Evolutionary conservation across 2,888 invertebrate genomes (phyloP).

Genomic region (Zhengitettix transpicula): DNA sequence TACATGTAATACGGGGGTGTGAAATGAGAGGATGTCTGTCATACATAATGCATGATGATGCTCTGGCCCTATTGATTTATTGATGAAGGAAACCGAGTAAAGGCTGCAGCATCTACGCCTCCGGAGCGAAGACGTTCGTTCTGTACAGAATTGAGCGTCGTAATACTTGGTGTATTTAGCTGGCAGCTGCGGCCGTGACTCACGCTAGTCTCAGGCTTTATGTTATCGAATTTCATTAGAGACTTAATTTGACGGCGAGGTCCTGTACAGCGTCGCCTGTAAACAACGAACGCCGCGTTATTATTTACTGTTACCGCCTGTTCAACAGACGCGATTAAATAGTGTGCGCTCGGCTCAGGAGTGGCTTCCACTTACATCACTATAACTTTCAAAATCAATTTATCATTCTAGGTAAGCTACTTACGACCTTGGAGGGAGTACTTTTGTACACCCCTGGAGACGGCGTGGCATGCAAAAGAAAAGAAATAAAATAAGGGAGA

Average conservation of each 20-base stretch:
- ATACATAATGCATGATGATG: slow-evolving; percentile 18
- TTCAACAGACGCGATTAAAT: too few species aligned
- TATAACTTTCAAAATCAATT: too few species aligned
- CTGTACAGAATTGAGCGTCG: neutral
- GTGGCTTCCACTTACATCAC: too few species aligned
- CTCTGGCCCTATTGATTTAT: slow-evolving; percentile 19
- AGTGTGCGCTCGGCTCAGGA: too few species aligned
- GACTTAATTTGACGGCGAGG: slow-evolving; percentile 15
- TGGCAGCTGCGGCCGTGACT: slow-evolving; percentile 8
- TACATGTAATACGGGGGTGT: slow-evolving; percentile 22
- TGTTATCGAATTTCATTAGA: slow-evolving; percentile 16
- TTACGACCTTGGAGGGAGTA: too few species aligned
- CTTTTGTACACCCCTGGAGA: too few species aligned
- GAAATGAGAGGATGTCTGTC: slow-evolving; percentile 20
- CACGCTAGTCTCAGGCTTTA: slow-evolving; percentile 10
- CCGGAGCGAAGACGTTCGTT: too few species aligned
- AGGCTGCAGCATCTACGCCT: neutral
- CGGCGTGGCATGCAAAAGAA: too few species aligned
- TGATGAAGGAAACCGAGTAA: slow-evolving; percentile 13
- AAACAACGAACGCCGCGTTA: too few species aligned
- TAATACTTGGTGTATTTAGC: neutral
- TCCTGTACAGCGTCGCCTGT: neutral
- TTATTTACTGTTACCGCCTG: too few species aligned
- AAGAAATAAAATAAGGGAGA: too few species aligned
- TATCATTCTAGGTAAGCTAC: too few species aligned